phyloP scores from a whole-genome alignment of 2,888 invertebrate genomes.

The Alcis repandata region DNA sequence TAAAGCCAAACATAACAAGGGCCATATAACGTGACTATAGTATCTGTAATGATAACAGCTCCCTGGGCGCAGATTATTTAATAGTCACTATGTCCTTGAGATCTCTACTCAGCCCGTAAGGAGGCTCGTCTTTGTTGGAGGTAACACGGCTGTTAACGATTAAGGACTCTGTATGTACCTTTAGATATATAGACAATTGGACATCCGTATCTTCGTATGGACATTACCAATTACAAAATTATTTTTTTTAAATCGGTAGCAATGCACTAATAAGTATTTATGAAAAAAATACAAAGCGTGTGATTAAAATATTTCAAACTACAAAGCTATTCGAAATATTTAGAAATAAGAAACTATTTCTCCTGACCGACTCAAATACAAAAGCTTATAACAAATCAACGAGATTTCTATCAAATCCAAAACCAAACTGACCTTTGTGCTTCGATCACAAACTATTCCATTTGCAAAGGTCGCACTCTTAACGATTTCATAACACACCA shows the following conservation, averaged over 20 bases:
- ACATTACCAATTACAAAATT: no score
- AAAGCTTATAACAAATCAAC: background rate
- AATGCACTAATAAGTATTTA: no score
- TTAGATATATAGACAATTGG: no score
- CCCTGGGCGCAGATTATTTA: constrained; percentile 6
- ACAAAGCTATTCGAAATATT: no score
- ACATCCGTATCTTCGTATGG: no score
- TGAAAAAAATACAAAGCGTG: no score
- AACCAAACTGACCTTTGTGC: constrained; percentile 10
- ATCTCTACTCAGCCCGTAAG: constrained; percentile 1
- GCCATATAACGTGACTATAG: constrained; percentile 17
- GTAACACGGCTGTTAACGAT: background rate
- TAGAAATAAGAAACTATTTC: background rate
- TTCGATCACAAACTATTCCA: constrained; percentile 11
- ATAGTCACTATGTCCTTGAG: background rate
- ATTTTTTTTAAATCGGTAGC: no score
- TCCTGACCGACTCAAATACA: no score
- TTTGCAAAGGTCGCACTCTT: constrained; percentile 12
- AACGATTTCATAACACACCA: constrained; percentile 19
- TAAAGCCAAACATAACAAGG: constrained; percentile 11
- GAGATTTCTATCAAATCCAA: background rate
- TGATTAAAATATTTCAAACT: no score
- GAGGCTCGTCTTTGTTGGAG: constrained; percentile 10
- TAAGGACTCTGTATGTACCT: background rate
- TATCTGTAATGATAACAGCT: constrained; percentile 20